Percentiles rank a stretch among this genome's conserved stretches.
phyloP scores from a whole-genome alignment of 2,797 vertebrate genomes.

The Coilia nasus region DNA sequence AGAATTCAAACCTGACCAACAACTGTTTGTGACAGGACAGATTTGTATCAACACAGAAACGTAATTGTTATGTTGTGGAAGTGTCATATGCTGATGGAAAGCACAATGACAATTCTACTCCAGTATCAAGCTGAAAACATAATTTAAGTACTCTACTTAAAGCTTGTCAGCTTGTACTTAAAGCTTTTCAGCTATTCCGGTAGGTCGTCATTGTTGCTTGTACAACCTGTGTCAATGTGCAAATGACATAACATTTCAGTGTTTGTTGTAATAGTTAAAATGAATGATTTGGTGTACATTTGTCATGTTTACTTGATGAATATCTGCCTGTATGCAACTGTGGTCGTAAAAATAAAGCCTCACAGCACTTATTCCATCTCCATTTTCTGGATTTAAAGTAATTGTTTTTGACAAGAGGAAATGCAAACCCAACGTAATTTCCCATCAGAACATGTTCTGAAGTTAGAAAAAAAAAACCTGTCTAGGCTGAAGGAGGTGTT shows the following conservation, averaged over 20 bases:
- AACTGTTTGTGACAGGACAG: too few species aligned
- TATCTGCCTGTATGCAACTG: conserved; percentile 74
- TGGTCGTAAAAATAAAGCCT: conserved; percentile 75
- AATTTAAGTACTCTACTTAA: background rate
- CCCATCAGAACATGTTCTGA: too few species aligned
- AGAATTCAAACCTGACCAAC: too few species aligned
- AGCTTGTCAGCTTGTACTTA: background rate
- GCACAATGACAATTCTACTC: background rate
- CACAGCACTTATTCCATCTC: background rate
- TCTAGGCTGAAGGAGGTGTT: too few species aligned
- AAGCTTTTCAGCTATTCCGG: background rate
- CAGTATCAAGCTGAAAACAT: background rate
- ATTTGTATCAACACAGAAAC: background rate
- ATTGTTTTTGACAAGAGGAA: too few species aligned
- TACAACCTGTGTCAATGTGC: background rate
- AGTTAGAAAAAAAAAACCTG: too few species aligned
- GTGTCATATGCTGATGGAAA: background rate
- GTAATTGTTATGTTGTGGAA: background rate
- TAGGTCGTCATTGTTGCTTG: background rate
- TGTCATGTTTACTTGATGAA: conserved; percentile 72
- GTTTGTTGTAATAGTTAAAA: background rate
- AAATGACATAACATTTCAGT: background rate
- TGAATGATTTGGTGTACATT: conserved; percentile 50
- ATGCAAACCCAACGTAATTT: too few species aligned
- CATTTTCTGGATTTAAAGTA: background rate